Evolutionary conservation across 92 coral and sea anemone genomes (phyloP).

Genomic region (Palythoa caribaeorum): DNA sequence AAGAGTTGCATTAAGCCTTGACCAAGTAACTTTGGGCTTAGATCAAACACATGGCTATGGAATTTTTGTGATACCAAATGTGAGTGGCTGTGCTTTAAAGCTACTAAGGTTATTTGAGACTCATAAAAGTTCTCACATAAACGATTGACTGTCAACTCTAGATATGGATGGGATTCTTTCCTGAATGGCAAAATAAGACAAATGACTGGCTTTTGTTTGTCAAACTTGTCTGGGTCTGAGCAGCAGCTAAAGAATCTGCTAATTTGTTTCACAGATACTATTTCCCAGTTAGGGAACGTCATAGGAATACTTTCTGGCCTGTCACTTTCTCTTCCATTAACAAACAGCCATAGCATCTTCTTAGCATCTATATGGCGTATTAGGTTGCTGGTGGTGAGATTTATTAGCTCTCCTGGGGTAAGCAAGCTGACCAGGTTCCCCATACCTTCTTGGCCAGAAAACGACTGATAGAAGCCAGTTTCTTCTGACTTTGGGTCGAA

Average conservation of each 20-base stretch:
- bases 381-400: slow-evolving; percentile 54
- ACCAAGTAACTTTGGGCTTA: slow-evolving; percentile 65
- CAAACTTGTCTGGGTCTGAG: slow-evolving; percentile 87
- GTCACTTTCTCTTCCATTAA: slow-evolving; percentile 83
- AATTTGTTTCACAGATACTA: slow-evolving; percentile 68
- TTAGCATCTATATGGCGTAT: slow-evolving; percentile 78
- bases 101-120: slow-evolving; percentile 58
- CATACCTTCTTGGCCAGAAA: slow-evolving; percentile 63
- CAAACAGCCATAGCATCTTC: slow-evolving; percentile 89
- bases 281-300: slow-evolving; percentile 77
- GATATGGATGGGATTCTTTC: slow-evolving; percentile 56
- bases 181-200: slow-evolving; percentile 82
- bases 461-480: slow-evolving; percentile 75
- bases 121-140: slow-evolving; percentile 81
- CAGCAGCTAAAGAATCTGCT: slow-evolving; percentile 78
- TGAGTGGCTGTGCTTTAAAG: slow-evolving; percentile 53
- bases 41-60: slow-evolving; percentile 44
- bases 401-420: slow-evolving; percentile 79
- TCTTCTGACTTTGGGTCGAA: slow-evolving; percentile 87
- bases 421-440: slow-evolving; percentile 74
- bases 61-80: slow-evolving; percentile 35
- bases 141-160: slow-evolving; percentile 74
- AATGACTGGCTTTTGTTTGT: slow-evolving; percentile 80
- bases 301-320: slow-evolving; percentile 59
- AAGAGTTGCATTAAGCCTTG: slow-evolving; percentile 67